Conservation (phyloP, 2,113 vertebrate genomes). For the Epinephelus cyanopodus region DNA sequence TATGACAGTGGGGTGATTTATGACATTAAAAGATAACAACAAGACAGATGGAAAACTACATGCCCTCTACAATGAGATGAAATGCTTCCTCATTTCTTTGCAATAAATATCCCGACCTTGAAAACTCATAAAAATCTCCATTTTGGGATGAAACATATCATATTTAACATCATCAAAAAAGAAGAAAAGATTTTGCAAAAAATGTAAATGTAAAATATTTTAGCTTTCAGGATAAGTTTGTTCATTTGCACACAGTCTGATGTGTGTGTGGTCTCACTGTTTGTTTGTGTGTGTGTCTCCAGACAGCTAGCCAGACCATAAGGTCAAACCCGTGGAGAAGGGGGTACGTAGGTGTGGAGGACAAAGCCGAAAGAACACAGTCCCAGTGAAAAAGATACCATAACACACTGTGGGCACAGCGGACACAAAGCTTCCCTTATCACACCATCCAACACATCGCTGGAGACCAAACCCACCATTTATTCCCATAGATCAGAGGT, state of each 20-base stretch:
- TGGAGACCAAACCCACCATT: slow-evolving; percentile 42
- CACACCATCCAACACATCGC: slow-evolving; percentile 24
- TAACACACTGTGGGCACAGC: slow-evolving; percentile 65
- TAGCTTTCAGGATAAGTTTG: neutral
- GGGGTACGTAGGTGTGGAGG: slow-evolving; percentile 78
- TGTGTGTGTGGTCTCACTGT: slow-evolving; percentile 70
- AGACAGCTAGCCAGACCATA: slow-evolving; percentile 62
- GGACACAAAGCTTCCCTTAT: slow-evolving; percentile 73
- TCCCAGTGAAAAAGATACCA: slow-evolving; percentile 69
- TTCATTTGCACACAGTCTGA: neutral
- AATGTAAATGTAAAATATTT: slow-evolving; percentile 21
- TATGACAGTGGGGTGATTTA: neutral
- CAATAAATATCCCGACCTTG: neutral
- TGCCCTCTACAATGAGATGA: neutral
- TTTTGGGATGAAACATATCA: neutral
- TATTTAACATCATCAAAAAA: neutral
- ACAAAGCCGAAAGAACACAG: slow-evolving; percentile 64
- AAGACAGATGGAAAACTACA: neutral
- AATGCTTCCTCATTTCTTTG: neutral
- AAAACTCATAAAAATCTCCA: neutral
- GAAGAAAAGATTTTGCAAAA: neutral
- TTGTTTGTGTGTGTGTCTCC: slow-evolving; percentile 68
- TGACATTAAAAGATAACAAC: neutral
- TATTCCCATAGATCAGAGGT: slow-evolving; percentile 9
- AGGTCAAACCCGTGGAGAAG: slow-evolving; percentile 72